phyloP scores from a whole-genome alignment of 2,888 invertebrate species.

The Scaptomyza parva region DNA sequence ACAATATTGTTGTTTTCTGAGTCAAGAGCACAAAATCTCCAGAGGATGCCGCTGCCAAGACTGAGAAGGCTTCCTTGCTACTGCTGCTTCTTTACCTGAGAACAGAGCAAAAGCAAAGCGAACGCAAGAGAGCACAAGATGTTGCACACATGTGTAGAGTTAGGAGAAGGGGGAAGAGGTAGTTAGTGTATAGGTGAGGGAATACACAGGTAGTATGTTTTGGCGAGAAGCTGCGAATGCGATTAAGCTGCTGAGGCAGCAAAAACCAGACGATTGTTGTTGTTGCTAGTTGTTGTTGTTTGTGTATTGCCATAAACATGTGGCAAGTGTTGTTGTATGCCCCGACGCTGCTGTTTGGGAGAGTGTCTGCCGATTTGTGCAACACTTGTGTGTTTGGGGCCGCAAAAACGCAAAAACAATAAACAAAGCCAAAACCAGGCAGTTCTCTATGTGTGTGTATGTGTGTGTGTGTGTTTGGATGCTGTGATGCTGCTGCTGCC shows the following conservation, averaged over 20 bases:
- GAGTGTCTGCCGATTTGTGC: slow-evolving; percentile 78
- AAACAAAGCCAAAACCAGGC: slow-evolving; percentile 61
- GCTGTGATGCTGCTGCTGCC: slow-evolving; percentile 38
- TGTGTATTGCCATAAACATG: slow-evolving; percentile 64
- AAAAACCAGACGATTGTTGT: slow-evolving; percentile 23
- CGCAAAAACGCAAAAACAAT: slow-evolving; percentile 71
- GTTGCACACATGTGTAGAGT: slow-evolving; percentile 13
- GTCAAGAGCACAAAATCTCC: slow-evolving; percentile 41
- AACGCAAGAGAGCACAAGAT: background rate
- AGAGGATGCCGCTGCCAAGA: slow-evolving; percentile 47
- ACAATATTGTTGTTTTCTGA: slow-evolving; percentile 41
- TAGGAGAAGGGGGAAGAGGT: background rate
- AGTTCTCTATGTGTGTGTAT: slow-evolving; percentile 16
- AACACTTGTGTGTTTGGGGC: slow-evolving; percentile 68
- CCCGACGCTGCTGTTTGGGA: slow-evolving; percentile 29
- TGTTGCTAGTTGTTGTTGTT: slow-evolving; percentile 30
- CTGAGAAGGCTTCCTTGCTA: slow-evolving; percentile 12
- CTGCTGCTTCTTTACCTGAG: slow-evolving; percentile 45
- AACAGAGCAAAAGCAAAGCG: background rate
- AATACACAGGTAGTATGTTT: slow-evolving; percentile 14
- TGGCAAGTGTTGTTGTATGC: slow-evolving; percentile 56
- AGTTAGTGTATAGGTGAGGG: background rate
- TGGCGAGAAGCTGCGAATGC: slow-evolving; percentile 57
- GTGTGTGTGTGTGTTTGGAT: slow-evolving; percentile 33
- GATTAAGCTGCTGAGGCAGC: slow-evolving; percentile 56